These are phyloP conservation scores for Monochamus saltuarius DNA, from an alignment of 1,140 invertebrate genomes.

Conservation along the genomic window DNA sequence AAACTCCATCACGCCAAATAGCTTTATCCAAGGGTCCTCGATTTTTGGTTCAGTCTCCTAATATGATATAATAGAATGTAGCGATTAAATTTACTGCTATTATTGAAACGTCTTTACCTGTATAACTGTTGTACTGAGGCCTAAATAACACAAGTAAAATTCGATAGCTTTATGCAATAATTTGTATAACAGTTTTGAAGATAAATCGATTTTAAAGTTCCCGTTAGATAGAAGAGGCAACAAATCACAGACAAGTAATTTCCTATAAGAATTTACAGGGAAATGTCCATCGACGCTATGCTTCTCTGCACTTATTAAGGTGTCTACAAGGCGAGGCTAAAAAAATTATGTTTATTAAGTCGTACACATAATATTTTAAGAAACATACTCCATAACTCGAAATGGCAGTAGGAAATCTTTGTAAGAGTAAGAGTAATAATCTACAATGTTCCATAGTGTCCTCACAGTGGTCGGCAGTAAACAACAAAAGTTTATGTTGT, in stretches of 20 bases:
- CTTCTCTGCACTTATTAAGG: slow-evolving; percentile 73
- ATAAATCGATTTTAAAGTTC: slow-evolving; percentile 57
- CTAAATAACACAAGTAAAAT: slow-evolving; percentile 56
- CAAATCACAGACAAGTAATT: slow-evolving; percentile 72
- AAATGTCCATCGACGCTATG: slow-evolving; percentile 61
- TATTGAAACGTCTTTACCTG: slow-evolving; percentile 31
- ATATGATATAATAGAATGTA: background rate
- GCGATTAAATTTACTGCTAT: background rate
- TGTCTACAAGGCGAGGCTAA: slow-evolving; percentile 69
- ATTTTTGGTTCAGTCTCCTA: slow-evolving; percentile 65
- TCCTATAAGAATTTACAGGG: slow-evolving; percentile 72
- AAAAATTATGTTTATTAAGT: slow-evolving; percentile 36
- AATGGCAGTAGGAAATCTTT: slow-evolving; percentile 79
- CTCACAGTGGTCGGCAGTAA: slow-evolving; percentile 81
- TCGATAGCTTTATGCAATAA: slow-evolving; percentile 63
- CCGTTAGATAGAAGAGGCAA: slow-evolving; percentile 69
- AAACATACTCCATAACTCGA: slow-evolving; percentile 69
- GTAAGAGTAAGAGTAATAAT: slow-evolving; percentile 73
- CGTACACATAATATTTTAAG: slow-evolving; percentile 7
- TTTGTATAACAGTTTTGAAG: slow-evolving; percentile 65
- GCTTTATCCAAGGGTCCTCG: slow-evolving; percentile 74
- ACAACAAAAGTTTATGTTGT: slow-evolving; percentile 73
- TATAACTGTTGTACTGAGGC: slow-evolving; percentile 25
- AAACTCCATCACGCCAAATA: slow-evolving; percentile 74
- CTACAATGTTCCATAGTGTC: slow-evolving; percentile 86